Conservation (phyloP, 2,113 vertebrate species). For the Periophthalmodon schlosseri region DNA sequence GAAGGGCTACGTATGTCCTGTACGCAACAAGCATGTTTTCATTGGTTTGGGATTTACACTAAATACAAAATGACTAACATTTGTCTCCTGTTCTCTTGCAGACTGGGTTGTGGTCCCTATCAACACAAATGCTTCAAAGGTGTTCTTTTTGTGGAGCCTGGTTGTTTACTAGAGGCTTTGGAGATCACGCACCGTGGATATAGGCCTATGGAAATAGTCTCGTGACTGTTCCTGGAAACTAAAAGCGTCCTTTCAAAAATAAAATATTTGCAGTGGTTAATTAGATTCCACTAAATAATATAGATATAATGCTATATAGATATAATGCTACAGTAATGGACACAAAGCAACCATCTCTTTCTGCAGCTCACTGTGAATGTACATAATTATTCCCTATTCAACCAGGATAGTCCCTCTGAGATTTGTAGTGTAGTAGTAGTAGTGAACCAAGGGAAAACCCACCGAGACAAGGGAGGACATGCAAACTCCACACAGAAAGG, state of each 20-base stretch:
- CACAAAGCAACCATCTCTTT: neutral
- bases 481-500: no score
- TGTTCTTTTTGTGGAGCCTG: constrained; percentile 40
- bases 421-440: no score
- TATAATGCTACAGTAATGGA: neutral
- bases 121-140: constrained; percentile 69
- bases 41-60: constrained; percentile 35
- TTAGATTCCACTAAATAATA: no score
- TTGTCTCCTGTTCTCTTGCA: constrained; percentile 49
- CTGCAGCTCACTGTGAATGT: neutral
- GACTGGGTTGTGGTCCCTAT: constrained; percentile 44
- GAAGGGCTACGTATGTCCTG: constrained; percentile 28
- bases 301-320: neutral
- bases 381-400: no score
- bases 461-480: no score
- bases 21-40: constrained; percentile 41
- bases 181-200: neutral
- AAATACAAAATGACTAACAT: constrained; percentile 24
- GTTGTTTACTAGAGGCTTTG: constrained; percentile 6
- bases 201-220: neutral
- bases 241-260: neutral
- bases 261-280: neutral
- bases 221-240: neutral
- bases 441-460: no score
- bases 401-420: no score